Base-by-base conservation (phyloP, 1,140 invertebrate species). In the Calosoma granatense region DNA sequence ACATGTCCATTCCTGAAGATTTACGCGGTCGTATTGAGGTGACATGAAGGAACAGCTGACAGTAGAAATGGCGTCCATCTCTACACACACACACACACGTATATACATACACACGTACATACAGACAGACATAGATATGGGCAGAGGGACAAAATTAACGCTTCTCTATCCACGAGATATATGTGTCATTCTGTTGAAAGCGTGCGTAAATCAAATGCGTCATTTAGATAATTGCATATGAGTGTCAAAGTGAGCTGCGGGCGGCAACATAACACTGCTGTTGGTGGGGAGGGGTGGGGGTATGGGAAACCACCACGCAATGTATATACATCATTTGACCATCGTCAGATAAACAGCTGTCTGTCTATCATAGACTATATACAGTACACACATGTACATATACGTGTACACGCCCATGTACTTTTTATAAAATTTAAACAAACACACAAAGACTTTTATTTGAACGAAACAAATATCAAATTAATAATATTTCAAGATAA, bases 201-300 rank as follows among this genome's bases (percentile, higher is more conserved):
- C 41, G 41, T 47, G 41, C 17, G 41, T 47, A 47, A 47, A 47
- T 47, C 41, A 47, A 47, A 47, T 47, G 41, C 41, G 41, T 47
- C 41, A 47, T 47, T 47, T 47, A 47, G 41, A 47, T 47, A 47
- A 47, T 47, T 47, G 41, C 41, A 47, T 47, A 47, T 47, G 41
- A 47, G 41, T 47, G 41, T 47, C 41, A 47, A 47, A 47, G 41
- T 47, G 41, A 47, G 17, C 41, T 17, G 41, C 26, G 26, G 26
- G 6, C 26, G 26, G n/a, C n/a, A n/a, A n/a, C n/a, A 36, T 36
- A 36, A n/a, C 17, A 47, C 41, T 17, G 41, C 14, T 4, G 6
- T 30, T 6, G 4, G 4, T 14, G 4, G 26, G 4, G 26, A 4
- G 6, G 26, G 4, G 26, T 14, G 14, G 26, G 14, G 14, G 26